Conservation (phyloP, 2,888 invertebrate species). For the Conops quadrifasciatus region DNA sequence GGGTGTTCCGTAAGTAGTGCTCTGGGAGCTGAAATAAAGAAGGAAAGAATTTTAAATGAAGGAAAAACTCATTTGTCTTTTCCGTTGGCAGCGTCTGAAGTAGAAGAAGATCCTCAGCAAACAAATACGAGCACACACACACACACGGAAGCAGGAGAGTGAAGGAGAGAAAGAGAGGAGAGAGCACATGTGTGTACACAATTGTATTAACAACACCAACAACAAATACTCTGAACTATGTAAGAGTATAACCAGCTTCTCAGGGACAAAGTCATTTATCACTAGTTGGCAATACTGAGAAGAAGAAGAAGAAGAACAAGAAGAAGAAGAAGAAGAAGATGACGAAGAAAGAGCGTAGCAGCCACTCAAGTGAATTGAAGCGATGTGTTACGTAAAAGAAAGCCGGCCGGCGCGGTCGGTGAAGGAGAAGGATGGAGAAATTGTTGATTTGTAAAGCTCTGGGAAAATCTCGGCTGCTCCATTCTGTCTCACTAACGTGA, state of each 20-base stretch:
- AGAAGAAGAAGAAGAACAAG: not conserved
- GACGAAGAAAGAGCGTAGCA: no score
- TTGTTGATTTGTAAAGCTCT: conserved; percentile 31
- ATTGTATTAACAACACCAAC: not conserved
- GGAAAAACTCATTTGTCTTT: conserved; percentile 31
- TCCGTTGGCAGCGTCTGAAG: conserved; percentile 30
- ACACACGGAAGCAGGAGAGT: not conserved
- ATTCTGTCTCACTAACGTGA: conserved; percentile 5
- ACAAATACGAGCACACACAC: conserved; percentile 3
- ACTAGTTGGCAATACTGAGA: conserved; percentile 17
- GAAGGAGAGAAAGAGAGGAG: not conserved
- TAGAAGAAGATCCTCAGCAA: not conserved
- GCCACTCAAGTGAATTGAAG: no score
- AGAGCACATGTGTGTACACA: not conserved
- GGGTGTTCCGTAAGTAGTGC: not conserved
- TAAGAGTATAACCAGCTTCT: not conserved
- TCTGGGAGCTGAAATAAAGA: not conserved
- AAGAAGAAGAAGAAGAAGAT: no score
- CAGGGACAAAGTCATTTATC: conserved; percentile 30
- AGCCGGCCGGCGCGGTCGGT: not conserved
- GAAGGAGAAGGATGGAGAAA: not conserved
- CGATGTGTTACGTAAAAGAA: not conserved
- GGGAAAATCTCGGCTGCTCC: conserved; percentile 22
- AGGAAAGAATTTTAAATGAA: conserved; percentile 1
- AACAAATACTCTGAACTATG: no score